Evolutionary conservation across 2,113 vertebrate genomes (phyloP), one percentile per base, ranked within the genome.

Genomic region (Steatornis caripensis): DNA sequence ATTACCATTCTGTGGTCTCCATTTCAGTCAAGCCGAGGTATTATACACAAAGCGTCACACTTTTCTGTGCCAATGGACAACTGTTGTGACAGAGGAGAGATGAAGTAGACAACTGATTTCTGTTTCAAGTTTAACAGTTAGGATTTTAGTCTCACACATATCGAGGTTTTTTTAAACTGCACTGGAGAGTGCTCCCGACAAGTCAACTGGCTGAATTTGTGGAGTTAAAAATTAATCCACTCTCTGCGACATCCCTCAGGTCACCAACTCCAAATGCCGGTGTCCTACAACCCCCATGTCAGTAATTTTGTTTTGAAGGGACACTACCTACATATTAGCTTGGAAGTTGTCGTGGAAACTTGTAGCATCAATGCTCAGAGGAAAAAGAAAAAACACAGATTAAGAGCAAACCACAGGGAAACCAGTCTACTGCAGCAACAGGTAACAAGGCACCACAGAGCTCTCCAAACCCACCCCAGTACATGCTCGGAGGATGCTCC

Each of bases 111-210:
- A 62, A 6, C 45, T 5, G 22, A 46, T 48, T 41, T 62, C 60
- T 72, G n/a, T 48, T 48, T 22, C 41, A 69, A 18, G 5, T 68
- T 62, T 23, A 72, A 48, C 26, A 46, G 15, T 17, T 26, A 17
- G 34, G 26, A 54, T 48, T 68, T 90, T 12, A 62, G 17, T 51
- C 43, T 90, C 9, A 62, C 20, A n/a, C 0, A 1, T 15, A 51
- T 4, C 0, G 1, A 51, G 15, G 1, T 0, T 4, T 39, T 69
- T 74, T 58, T 49, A 64, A 78, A 16, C 8, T 68, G 61, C 22
- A 32, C 12, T 58, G n/a, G 29, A 41, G 39, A 62, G 26, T 5
- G 43, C 13, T 83, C 71, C 60, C 6, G 15, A 22, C 12, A 68
- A 69, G 36, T 43, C 80, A 64, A 20, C 5, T 13, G 39, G 15